These are phyloP conservation scores for Sthenelais limicola DNA, from an alignment of 2,888 invertebrate genomes.

Conservation along the genomic window DNA sequence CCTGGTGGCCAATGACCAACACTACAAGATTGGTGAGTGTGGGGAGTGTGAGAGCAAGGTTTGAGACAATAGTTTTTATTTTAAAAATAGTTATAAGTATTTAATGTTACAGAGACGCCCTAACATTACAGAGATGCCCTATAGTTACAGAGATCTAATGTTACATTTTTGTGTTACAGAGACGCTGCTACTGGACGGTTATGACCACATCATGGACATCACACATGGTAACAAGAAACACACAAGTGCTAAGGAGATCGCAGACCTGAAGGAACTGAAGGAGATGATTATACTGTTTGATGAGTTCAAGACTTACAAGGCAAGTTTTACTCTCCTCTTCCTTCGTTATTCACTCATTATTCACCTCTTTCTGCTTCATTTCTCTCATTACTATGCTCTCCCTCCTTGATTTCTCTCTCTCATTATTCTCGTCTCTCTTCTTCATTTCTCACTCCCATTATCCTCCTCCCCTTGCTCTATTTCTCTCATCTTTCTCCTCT, in stretches of 20 bases:
- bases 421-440: too few species aligned
- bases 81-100: too few species aligned
- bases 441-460: too few species aligned
- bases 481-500: too few species aligned
- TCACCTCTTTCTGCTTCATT: too few species aligned
- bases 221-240: constrained; percentile 49
- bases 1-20: constrained; percentile 51
- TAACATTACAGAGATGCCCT: not conserved
- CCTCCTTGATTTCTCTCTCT: too few species aligned
- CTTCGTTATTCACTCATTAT: too few species aligned
- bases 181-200: constrained; percentile 61
- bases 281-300: constrained; percentile 62
- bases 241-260: constrained; percentile 58
- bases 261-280: constrained; percentile 60
- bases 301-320: constrained; percentile 63
- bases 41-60: not conserved
- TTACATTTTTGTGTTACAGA: constrained; percentile 47
- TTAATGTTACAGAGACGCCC: too few species aligned
- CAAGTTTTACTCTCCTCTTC: too few species aligned
- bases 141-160: not conserved
- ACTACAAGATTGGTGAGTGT: constrained; percentile 39
- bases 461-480: too few species aligned
- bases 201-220: constrained; percentile 65
- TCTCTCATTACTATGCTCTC: too few species aligned
- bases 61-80: too few species aligned